These are phyloP conservation scores for Phaetusa simplex DNA, from an alignment of 2,113 vertebrate species.

Conservation along the genomic window DNA sequence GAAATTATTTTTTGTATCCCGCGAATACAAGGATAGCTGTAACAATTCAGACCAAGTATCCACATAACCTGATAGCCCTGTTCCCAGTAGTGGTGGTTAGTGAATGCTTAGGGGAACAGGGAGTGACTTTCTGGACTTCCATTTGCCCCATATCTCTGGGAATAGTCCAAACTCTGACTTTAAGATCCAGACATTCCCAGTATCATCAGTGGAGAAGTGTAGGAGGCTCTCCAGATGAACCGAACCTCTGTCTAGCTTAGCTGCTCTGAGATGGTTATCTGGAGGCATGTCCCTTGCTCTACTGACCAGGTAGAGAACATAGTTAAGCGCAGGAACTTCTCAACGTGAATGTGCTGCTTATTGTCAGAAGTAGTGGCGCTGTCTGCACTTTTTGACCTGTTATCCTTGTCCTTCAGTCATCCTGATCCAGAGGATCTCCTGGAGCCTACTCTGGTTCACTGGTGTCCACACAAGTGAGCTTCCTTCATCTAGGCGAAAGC, in stretches of 20 bases:
- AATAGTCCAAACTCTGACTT: background rate
- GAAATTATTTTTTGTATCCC: background rate
- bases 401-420: background rate
- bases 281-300: background rate
- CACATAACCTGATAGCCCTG: background rate
- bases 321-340: background rate
- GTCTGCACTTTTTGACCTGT: background rate
- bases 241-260: background rate
- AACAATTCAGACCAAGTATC: background rate
- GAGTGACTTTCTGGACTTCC: background rate
- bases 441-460: background rate
- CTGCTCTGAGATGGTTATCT: background rate
- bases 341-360: background rate
- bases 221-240: background rate
- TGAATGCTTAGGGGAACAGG: background rate
- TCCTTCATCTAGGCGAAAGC: background rate
- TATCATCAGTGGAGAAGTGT: background rate
- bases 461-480: rapidly evolving
- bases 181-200: background rate
- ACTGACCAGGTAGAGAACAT: rapidly evolving
- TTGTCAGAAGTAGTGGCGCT: background rate
- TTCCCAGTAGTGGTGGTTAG: background rate
- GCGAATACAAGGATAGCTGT: background rate
- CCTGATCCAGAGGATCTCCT: background rate
- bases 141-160: background rate